Base-by-base conservation (phyloP, 2,113 vertebrate species). In the Actenoides lindsayi region DNA sequence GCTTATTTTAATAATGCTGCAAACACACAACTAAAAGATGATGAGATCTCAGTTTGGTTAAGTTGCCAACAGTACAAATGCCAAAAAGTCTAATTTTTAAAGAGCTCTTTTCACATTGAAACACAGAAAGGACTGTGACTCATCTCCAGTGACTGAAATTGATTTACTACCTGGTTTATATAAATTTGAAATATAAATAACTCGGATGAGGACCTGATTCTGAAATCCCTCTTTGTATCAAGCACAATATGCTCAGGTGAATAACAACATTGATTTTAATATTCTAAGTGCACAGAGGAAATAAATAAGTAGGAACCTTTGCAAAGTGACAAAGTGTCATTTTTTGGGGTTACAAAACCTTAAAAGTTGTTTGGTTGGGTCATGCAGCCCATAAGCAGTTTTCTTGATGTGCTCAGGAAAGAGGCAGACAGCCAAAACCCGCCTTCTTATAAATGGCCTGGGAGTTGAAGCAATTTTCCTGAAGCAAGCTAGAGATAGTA, bases 21-120 rank as follows among this genome's bases (percentile, higher is more conserved):
- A 83, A 65, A 15, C 42, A 75, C 42, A 60, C 41, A 82, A 86
- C 78, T 81, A 86, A 93, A 89, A 89, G 30, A 59, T 86, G 70
- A 90, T 90, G 60, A 94, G 64, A 94, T 81, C 24, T 83, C 69
- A 60, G 73, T 92, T 89, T 82, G 23, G 24, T 74, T 84, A 82
- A 87, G 75, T 35, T 89, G 33, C 53, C 69, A 91, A 79, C 56
- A 21, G 42, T 79, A 64, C 21, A 69, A 84, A 31, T 87, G 20
- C 33, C 64, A 60, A 48, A 57, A 83, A 60, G 16, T 64, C 39
- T 73, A 82, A 84, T 84, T 65, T 39, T 37, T 37, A 37, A 37
- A 51, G 10, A 50, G 6, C 8, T 30, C 30, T 91, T 37, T 46
- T 83, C 31, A 56, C 23, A 12, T 3, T 70, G 42, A 54, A 94